Percentiles rank a stretch among this genome's conserved stretches.
Evolutionary conservation across 2,113 vertebrate species (phyloP).

Genomic region (Sylvietta virens): DNA sequence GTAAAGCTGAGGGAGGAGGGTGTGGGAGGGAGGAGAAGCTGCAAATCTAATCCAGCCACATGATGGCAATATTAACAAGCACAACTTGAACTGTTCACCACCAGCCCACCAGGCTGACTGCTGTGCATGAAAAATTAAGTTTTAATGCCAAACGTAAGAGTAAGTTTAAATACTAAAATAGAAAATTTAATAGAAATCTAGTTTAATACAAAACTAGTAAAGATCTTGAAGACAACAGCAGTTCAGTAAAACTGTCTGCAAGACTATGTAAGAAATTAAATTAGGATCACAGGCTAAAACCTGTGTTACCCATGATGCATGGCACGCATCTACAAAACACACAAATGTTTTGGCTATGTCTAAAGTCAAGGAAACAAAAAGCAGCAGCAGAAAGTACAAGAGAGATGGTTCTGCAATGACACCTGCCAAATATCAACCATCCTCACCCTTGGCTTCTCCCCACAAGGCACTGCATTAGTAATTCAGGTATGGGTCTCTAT

Average conservation of each 20-base stretch:
- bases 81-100: background rate
- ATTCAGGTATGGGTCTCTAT: background rate
- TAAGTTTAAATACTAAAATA: background rate
- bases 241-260: background rate
- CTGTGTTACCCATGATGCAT: background rate
- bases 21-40: background rate
- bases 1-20: background rate
- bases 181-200: background rate
- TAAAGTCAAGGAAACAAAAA: background rate
- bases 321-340: background rate
- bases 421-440: background rate
- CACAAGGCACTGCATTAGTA: background rate
- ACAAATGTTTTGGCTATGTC: background rate
- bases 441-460: background rate
- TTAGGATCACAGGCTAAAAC: background rate
- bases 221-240: background rate
- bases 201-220: background rate
- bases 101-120: background rate
- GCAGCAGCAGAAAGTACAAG: background rate
- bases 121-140: background rate
- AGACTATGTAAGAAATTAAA: background rate
- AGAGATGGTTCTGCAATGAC: background rate
- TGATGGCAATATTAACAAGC: conserved; percentile 36
- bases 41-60: conserved; percentile 15
- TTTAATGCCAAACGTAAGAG: background rate